A percentile compares a stretch with the other conserved stretches of the same genome.
Evolutionary conservation across 2,797 vertebrate species (phyloP).

Genomic region (Falco cherrug): DNA sequence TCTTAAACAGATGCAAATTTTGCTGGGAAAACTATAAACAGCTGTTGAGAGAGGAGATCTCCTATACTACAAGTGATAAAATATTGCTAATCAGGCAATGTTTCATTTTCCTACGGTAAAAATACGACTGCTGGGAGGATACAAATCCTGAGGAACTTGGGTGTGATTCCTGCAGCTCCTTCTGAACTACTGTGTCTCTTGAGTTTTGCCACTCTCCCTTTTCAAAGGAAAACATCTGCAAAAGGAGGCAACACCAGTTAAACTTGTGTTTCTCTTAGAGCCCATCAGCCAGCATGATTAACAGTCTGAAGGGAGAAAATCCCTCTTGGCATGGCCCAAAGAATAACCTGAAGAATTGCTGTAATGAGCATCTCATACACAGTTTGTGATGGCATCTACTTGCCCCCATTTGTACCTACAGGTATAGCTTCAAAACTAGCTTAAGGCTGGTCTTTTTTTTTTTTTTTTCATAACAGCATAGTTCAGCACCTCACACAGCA

Average conservation of each 20-base stretch:
- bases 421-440: background rate
- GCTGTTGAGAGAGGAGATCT: background rate
- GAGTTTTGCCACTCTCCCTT: background rate
- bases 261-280: background rate
- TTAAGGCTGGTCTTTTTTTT: background rate
- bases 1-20: background rate
- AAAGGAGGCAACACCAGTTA: background rate
- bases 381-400: background rate
- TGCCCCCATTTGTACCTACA: background rate
- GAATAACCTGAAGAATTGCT: background rate
- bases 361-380: background rate
- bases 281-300: background rate
- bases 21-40: background rate
- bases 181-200: background rate
- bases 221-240: background rate
- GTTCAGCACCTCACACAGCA: background rate
- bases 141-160: background rate
- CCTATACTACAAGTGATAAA: background rate
- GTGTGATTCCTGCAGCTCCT: background rate
- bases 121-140: background rate
- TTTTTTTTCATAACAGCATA: background rate
- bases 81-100: background rate
- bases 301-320: background rate
- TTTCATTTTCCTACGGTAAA: background rate
- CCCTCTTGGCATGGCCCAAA: background rate